These are phyloP conservation scores for Hoplostethus atlanticus DNA, from an alignment of 2,797 vertebrate species.

Conservation along the genomic window DNA sequence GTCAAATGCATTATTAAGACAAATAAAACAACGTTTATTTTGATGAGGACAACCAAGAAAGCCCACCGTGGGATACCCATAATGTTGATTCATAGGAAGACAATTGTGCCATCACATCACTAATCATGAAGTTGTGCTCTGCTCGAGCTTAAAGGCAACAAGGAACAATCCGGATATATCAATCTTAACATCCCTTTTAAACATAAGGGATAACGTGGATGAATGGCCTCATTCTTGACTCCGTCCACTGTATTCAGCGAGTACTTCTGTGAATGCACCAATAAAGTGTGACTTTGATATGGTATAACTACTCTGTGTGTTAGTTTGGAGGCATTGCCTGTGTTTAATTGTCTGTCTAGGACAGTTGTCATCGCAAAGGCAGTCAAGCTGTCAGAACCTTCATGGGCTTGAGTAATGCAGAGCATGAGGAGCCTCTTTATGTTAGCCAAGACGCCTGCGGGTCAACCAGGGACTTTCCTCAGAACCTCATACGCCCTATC, in stretches of 20 bases:
- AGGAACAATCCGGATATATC: too few species aligned
- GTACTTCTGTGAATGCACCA: neutral
- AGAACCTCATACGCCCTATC: conserved; percentile 45
- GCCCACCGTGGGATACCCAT: too few species aligned
- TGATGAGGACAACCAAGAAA: too few species aligned
- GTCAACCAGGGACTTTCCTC: conserved; percentile 61
- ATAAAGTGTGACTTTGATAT: conserved; percentile 15
- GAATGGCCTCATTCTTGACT: conserved; percentile 56
- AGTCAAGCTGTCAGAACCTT: conserved; percentile 75
- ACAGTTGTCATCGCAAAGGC: conserved; percentile 64
- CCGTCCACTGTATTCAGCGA: conserved; percentile 59
- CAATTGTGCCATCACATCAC: too few species aligned
- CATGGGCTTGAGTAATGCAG: conserved; percentile 72
- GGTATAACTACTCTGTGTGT: conserved; percentile 15
- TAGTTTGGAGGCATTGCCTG: conserved; percentile 21
- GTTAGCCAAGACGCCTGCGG: conserved; percentile 27
- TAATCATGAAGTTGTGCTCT: too few species aligned
- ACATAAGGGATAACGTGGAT: conserved; percentile 16
- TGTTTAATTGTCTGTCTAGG: conserved; percentile 55
- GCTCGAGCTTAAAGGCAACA: too few species aligned
- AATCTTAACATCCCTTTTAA: neutral
- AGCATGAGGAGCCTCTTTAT: conserved; percentile 45
- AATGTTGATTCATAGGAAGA: too few species aligned
- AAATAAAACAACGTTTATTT: too few species aligned
- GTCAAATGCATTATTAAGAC: too few species aligned